phyloP scores from a whole-genome alignment of 2,888 invertebrate genomes.

The Epirrita christyi region DNA sequence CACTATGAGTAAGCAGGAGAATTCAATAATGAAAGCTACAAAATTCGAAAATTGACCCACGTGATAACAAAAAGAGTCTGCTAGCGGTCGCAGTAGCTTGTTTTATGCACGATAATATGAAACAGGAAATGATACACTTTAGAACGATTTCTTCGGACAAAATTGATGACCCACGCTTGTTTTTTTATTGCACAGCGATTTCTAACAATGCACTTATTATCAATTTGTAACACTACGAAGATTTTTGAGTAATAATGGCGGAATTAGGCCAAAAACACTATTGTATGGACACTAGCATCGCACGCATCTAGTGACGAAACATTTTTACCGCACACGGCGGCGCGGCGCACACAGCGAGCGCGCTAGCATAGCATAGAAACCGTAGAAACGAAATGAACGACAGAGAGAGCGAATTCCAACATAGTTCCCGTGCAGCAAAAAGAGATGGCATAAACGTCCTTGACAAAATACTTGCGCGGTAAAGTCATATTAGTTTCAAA shows the following conservation, averaged over 20 bases:
- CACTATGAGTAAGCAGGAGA: constrained; percentile 30
- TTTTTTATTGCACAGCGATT: constrained; percentile 21
- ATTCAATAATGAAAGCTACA: constrained; percentile 42
- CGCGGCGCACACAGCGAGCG: not conserved
- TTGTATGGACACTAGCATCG: constrained; percentile 62
- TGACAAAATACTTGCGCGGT: constrained; percentile 77
- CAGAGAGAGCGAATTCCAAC: constrained; percentile 39
- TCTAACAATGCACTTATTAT: constrained; percentile 25
- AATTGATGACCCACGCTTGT: constrained; percentile 15
- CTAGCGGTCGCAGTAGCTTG: constrained; percentile 79
- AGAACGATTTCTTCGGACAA: constrained; percentile 55
- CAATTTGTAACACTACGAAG: constrained; percentile 57
- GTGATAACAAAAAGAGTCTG: constrained; percentile 81
- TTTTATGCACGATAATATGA: constrained; percentile 68
- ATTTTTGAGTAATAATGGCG: constrained; percentile 76
- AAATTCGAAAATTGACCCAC: constrained; percentile 81
- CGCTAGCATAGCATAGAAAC: constrained; percentile 1
- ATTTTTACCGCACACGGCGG: constrained; percentile 60
- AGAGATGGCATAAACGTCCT: constrained; percentile 66
- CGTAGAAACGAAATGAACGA: constrained; percentile 9
- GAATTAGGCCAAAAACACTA: constrained; percentile 76
- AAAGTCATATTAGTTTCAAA: constrained; percentile 69
- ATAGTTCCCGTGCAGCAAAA: constrained; percentile 54
- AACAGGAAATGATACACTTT: constrained; percentile 81
- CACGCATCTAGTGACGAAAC: constrained; percentile 75